phyloP scores from a whole-genome alignment of 1,140 invertebrate genomes.

The Trachelipus rathkii region DNA sequence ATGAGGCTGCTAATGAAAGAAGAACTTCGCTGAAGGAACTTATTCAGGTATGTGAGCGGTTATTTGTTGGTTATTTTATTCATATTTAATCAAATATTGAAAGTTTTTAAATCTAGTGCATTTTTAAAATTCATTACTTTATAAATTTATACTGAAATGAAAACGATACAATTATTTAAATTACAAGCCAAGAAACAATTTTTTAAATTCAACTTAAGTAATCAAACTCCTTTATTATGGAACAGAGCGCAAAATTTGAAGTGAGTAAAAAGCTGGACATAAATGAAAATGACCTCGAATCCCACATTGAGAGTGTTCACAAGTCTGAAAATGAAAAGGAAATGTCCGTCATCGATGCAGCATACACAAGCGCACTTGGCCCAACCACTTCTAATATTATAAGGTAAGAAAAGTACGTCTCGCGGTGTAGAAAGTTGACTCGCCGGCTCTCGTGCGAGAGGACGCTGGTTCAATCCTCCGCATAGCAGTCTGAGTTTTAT shows the following conservation, averaged over 20 bases:
- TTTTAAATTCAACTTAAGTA: no score
- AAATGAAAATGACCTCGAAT: slow-evolving; percentile 56
- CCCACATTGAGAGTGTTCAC: slow-evolving; percentile 66
- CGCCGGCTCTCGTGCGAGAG: no score
- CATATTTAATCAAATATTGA: neutral
- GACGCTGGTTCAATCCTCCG: no score
- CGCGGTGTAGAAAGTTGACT: no score
- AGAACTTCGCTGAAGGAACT: slow-evolving; percentile 66
- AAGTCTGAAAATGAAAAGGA: slow-evolving; percentile 61
- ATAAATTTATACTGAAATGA: no score
- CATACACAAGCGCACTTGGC: slow-evolving; percentile 79
- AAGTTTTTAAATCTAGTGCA: neutral
- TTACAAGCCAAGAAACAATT: no score
- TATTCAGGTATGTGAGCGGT: slow-evolving; percentile 51
- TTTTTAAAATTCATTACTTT: no score
- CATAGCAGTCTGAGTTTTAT: no score
- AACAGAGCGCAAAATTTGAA: slow-evolving; percentile 63
- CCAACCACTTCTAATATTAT: slow-evolving; percentile 82
- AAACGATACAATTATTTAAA: no score
- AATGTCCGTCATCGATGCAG: slow-evolving; percentile 72
- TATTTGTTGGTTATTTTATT: slow-evolving; percentile 22
- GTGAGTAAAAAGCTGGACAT: slow-evolving; percentile 63
- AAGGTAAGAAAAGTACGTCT: slow-evolving; percentile 32
- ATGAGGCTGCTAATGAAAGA: slow-evolving; percentile 66
- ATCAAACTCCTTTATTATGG: no score